Base-by-base conservation (phyloP, 1,140 invertebrate species). In the Himalopsyche phryganea region DNA sequence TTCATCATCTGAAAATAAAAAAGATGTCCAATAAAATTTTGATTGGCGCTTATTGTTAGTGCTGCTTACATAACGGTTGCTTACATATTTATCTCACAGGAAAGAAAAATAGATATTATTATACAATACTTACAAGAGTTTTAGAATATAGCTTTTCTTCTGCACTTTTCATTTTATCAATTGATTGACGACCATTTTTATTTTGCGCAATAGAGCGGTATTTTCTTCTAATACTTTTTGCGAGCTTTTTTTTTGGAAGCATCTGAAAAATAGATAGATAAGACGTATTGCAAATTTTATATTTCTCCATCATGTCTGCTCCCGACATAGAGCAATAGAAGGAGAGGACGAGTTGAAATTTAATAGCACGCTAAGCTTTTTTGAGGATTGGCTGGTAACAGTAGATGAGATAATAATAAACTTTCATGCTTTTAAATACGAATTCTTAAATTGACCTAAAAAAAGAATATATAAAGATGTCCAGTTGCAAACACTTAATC, bases 1-100 rank as follows among this genome's bases (percentile, higher is more conserved):
- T 51, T 51, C 7, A 51, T 51, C 6, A 51, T 13, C 49, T 51
- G 14, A 19, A 51, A 51, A 40, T 13, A 20, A 11, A 51, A 40
- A 7, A 51, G 0, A 17, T 4, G n/a, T 23, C 19, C 3, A 32
- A 32, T 32, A 36, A 6, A 35, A n/a, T 35, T 35, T 35, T 35
- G 6, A 7, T 35, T 35, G 6, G 6, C 6, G 33, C n/a, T 35
- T n/a, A n/a, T 7, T 35, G n/a, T n/a, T n/a, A 35, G 6, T n/a
- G 6, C 6, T 7, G 33, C n/a, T 7, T 6, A 35, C 6, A 35
- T 35, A 35, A 35, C n/a, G n/a, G 33, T 35, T 7, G n/a, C n/a
- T 6, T 7, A 6, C 6, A 35, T 35, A n/a, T 6, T 7, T n/a
- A 35, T n/a, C 33, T 7, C 33, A n/a, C n/a, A n/a, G 33, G n/a